phyloP scores from a whole-genome alignment of 2,113 vertebrate genomes.

The Crotalus tigris region DNA sequence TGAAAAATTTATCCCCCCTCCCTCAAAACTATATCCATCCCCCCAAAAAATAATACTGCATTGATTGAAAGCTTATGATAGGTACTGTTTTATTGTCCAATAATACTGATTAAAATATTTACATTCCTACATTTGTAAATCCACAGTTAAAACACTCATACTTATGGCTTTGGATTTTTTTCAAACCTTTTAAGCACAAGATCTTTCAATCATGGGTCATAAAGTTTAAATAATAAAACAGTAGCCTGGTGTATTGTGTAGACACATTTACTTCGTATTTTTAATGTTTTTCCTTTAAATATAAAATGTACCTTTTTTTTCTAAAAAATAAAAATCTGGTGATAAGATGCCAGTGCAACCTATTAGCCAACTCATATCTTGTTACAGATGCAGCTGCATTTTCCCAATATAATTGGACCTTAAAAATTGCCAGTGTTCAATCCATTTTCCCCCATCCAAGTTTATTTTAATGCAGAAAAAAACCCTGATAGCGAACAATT shows the following conservation, averaged over 20 bases:
- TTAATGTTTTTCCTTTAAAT: conserved; percentile 34
- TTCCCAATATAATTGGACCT: conserved; percentile 52
- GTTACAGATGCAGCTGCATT: conserved; percentile 55
- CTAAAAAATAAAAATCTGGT: conserved; percentile 55
- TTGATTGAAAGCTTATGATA: conserved; percentile 56
- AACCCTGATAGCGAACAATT: conserved; percentile 47
- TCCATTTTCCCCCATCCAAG: conserved; percentile 29
- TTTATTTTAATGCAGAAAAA: conserved; percentile 47
- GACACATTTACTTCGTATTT: conserved; percentile 51
- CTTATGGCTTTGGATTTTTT: conserved; percentile 73
- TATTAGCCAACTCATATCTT: conserved; percentile 60
- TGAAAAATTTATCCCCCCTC: not conserved
- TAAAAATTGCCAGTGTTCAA: conserved; percentile 44
- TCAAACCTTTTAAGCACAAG: conserved; percentile 62
- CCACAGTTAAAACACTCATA: conserved; percentile 71
- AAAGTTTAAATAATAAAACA: conserved; percentile 58
- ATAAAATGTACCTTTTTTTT: conserved; percentile 57
- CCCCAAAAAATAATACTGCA: conserved; percentile 64
- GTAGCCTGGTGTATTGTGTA: conserved; percentile 68
- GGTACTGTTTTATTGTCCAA: conserved; percentile 76
- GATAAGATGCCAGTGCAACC: conserved; percentile 65
- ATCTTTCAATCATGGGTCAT: conserved; percentile 66
- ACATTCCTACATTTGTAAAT: conserved; percentile 69
- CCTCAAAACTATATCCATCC: not conserved
- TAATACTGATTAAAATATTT: conserved; percentile 77